phyloP scores from a whole-genome alignment of 2,113 vertebrate species.

The Shinisaurus crocodilurus region DNA sequence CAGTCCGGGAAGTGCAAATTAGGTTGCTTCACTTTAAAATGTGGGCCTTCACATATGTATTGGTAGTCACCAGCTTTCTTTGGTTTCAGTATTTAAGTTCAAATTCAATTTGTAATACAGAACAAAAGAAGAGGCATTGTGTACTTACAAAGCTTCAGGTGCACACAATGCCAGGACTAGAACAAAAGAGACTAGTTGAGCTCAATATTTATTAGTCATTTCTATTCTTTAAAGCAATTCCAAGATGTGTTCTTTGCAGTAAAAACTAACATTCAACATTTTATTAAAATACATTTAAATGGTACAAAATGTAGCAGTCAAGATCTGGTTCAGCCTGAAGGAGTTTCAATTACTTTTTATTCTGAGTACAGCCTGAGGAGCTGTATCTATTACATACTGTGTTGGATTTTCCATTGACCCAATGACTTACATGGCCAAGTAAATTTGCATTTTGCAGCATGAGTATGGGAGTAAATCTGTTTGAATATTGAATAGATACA shows the following conservation, averaged over 20 bases:
- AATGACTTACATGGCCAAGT: background rate
- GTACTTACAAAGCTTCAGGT: background rate
- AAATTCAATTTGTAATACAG: background rate
- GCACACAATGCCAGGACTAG: background rate
- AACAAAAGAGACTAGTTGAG: conserved; percentile 11
- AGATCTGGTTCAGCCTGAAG: conserved; percentile 18
- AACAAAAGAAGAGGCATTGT: conserved; percentile 24
- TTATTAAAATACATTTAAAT: conserved; percentile 13
- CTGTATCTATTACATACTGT: conserved; percentile 1
- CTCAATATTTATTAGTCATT: conserved; percentile 24
- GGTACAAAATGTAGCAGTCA: conserved; percentile 33
- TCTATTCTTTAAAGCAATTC: conserved; percentile 9
- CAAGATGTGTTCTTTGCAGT: background rate
- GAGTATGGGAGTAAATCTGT: conserved; percentile 16
- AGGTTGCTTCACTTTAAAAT: background rate
- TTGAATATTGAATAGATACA: background rate
- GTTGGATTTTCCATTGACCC: background rate
- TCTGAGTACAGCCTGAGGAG: background rate
- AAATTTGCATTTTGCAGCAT: background rate
- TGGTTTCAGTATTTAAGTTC: conserved; percentile 1
- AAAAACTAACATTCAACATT: background rate
- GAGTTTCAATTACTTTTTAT: conserved; percentile 26
- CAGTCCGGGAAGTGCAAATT: background rate
- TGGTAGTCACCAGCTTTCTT: background rate
- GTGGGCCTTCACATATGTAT: background rate